Evolutionary conservation across 1,140 invertebrate genomes (phyloP).

Genomic region (Bombus waltoni): DNA sequence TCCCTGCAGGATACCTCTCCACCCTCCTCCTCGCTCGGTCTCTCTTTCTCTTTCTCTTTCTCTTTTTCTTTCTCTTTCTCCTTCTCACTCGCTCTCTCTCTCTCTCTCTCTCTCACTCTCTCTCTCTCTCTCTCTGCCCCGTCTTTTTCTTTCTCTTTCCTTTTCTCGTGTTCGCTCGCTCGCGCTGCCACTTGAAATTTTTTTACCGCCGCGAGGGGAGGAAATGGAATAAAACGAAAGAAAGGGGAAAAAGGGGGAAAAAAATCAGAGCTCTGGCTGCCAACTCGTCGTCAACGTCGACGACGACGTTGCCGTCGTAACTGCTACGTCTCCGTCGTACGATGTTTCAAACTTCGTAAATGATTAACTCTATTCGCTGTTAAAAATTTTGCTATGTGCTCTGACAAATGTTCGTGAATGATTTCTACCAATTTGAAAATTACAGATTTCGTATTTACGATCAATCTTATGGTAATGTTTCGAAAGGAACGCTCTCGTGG

Average conservation of each 20-base stretch:
- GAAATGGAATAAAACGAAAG: constrained; percentile 72
- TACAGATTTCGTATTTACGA: background rate
- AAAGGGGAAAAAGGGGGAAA: constrained; percentile 48
- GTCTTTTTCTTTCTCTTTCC: constrained; percentile 49
- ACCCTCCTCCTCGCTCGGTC: constrained; percentile 28
- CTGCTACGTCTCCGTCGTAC: constrained; percentile 3
- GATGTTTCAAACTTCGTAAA: background rate
- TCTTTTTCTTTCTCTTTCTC: constrained; percentile 8
- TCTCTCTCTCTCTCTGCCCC: constrained; percentile 48
- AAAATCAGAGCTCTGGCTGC: constrained; percentile 68
- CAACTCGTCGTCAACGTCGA: constrained; percentile 50
- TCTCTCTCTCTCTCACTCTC: constrained; percentile 42
- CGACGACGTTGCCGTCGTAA: constrained; percentile 24
- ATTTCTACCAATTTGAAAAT: background rate
- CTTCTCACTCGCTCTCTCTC: constrained; percentile 39
- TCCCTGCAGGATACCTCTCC: constrained; percentile 62
- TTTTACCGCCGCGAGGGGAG: constrained; percentile 70
- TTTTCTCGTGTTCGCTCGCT: constrained; percentile 55
- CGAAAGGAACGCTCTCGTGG: background rate
- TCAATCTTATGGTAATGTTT: too few relatives aligned
- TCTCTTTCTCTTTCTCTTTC: constrained; percentile 45
- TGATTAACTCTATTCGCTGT: constrained; percentile 13
- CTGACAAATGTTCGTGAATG: rapidly evolving
- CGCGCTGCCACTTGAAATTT: constrained; percentile 68
- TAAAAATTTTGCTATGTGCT: background rate